These are phyloP conservation scores for Zoanthus sansibaricus DNA, from an alignment of 92 coral and sea anemone species.

Conservation along the genomic window DNA sequence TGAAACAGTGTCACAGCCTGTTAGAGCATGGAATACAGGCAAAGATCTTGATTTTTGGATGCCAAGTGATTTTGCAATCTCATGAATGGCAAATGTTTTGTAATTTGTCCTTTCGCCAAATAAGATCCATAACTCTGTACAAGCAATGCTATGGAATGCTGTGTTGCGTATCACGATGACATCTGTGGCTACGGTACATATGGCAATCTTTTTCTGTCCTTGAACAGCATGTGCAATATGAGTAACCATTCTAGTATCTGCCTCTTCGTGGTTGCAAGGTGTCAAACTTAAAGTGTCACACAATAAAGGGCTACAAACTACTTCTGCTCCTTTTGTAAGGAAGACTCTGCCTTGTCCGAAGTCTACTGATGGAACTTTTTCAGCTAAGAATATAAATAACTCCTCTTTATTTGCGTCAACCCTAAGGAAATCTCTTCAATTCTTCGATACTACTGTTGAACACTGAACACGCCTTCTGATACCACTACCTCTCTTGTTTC, in stretches of 20 bases:
- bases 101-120: not conserved
- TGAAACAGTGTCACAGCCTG: conserved; percentile 20
- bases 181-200: conserved; percentile 32
- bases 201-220: conserved; percentile 21
- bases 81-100: not conserved
- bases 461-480: conserved; percentile 53
- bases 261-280: conserved; percentile 14
- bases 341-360: conserved; percentile 13
- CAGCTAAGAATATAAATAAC: conserved; percentile 28
- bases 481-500: conserved; percentile 58
- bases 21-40: conserved; percentile 1
- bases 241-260: conserved; percentile 13
- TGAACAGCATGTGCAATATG: conserved; percentile 24
- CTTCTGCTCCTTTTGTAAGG: conserved; percentile 17
- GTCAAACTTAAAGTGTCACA: not conserved
- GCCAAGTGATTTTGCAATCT: conserved; percentile 5
- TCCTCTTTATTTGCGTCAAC: conserved; percentile 26
- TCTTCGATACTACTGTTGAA: conserved; percentile 44
- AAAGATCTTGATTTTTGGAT: conserved; percentile 24
- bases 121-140: not conserved
- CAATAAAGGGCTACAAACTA: conserved; percentile 1
- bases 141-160: not conserved
- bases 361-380: conserved; percentile 8
- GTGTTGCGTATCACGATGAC: not conserved
- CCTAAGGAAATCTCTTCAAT: conserved; percentile 43